Conservation (phyloP, 2,888 invertebrate genomes). For the Rotaria sp. region DNA sequence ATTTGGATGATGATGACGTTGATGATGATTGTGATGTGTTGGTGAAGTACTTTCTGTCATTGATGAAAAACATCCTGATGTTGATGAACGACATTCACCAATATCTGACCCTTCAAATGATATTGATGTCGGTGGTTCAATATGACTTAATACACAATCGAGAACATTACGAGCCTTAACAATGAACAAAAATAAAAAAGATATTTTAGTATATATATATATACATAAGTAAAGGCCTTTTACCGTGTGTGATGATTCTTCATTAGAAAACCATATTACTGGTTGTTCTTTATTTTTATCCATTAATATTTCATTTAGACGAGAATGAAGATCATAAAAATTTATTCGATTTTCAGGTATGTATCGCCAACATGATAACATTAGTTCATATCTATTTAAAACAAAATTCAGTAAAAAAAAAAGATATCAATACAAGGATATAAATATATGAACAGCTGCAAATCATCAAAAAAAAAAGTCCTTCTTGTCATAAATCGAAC, state of each 20-base stretch:
- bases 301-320: not conserved
- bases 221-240: not conserved
- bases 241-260: not conserved
- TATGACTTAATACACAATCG: not conserved
- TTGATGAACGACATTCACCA: slow-evolving; percentile 26
- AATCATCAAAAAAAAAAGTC: no score
- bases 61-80: slow-evolving; percentile 4
- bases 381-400: not conserved
- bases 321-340: not conserved
- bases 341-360: not conserved
- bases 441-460: no score
- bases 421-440: no score
- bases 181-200: not conserved
- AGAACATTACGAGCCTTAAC: not conserved
- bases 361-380: not conserved
- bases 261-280: not conserved
- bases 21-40: not conserved
- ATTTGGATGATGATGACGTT: not conserved
- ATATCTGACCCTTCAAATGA: not conserved
- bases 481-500: no score
- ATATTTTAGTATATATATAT: not conserved
- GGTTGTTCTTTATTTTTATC: not conserved
- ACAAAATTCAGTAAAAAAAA: not conserved
- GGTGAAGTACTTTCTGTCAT: not conserved
- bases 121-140: not conserved